These are phyloP conservation scores for Callionymus lyra DNA, from an alignment of 2,113 vertebrate genomes.

Conservation along the genomic window DNA sequence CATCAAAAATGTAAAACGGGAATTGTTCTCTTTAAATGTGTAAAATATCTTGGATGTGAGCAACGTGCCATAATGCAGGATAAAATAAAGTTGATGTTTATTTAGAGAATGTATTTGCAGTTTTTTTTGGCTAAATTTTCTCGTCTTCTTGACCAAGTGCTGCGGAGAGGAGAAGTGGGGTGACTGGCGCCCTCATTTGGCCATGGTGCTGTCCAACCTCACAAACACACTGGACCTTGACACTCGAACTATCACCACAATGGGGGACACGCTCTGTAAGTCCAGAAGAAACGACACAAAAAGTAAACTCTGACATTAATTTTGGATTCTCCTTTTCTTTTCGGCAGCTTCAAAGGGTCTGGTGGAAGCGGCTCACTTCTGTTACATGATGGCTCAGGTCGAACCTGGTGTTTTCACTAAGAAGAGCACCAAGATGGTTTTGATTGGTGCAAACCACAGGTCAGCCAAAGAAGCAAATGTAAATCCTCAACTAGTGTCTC, in stretches of 20 bases:
- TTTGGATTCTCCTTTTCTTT: conserved; percentile 7
- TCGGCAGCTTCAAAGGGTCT: conserved; percentile 83
- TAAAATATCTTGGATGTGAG: too few relatives aligned
- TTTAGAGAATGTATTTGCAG: not conserved
- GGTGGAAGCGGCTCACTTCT: conserved; percentile 92
- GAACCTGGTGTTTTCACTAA: conserved; percentile 87
- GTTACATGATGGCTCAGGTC: conserved; percentile 94
- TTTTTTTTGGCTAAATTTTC: not conserved
- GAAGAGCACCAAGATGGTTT: conserved; percentile 89
- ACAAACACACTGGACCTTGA: conserved; percentile 83
- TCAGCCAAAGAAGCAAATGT: conserved; percentile 26
- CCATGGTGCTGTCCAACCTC: conserved; percentile 95
- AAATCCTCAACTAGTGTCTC: not conserved
- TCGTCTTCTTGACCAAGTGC: conserved; percentile 63
- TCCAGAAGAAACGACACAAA: not conserved
- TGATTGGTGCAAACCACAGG: conserved; percentile 96
- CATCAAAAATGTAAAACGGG: too few relatives aligned
- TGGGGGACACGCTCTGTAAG: conserved; percentile 95
- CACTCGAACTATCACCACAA: conserved; percentile 84
- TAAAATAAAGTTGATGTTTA: not conserved
- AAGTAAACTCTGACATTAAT: not conserved
- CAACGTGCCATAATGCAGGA: too few relatives aligned
- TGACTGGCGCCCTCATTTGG: conserved; percentile 94
- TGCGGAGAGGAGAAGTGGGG: conserved; percentile 98
- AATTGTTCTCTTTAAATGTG: not conserved